Conservation (phyloP, 2,888 invertebrate genomes). For the Scrobipalpa atriplicella region DNA sequence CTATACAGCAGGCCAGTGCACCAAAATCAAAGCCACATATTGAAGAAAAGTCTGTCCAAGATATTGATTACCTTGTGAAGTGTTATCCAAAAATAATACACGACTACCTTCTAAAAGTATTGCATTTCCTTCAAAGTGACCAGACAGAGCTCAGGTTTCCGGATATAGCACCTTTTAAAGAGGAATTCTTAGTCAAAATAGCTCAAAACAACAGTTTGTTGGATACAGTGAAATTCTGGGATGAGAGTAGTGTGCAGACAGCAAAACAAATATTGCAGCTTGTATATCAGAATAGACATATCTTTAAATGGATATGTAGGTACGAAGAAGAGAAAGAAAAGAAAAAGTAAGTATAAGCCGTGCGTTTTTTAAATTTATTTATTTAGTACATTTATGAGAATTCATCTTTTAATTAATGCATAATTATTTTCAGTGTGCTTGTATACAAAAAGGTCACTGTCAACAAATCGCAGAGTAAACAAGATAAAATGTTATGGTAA, state of each 20-base stretch:
- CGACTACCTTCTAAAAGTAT: conserved; percentile 38
- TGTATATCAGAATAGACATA: conserved; percentile 37
- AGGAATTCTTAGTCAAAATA: conserved; percentile 44
- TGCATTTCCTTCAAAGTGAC: conserved; percentile 40
- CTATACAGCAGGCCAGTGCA: background rate
- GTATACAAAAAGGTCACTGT: conserved; percentile 41
- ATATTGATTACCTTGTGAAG: background rate
- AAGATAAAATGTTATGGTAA: conserved; percentile 13
- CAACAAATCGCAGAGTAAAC: background rate
- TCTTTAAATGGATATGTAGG: conserved; percentile 36
- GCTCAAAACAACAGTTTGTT: conserved; percentile 39
- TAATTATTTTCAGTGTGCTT: conserved; percentile 43
- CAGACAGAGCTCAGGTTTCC: conserved; percentile 41
- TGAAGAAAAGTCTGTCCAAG: background rate
- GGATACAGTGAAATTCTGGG: conserved; percentile 31
- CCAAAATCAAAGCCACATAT: background rate
- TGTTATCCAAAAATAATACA: conserved; percentile 33
- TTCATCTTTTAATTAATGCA: background rate
- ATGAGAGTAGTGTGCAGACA: conserved; percentile 31
- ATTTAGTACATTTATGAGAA: background rate
- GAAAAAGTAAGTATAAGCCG: background rate
- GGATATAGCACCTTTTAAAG: conserved; percentile 33
- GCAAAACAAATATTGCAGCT: conserved; percentile 38
- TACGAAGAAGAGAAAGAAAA: conserved; percentile 36
- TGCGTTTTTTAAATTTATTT: too few species aligned